Conservation (phyloP, 2,888 invertebrate genomes). For the Syrista parreyssii region DNA sequence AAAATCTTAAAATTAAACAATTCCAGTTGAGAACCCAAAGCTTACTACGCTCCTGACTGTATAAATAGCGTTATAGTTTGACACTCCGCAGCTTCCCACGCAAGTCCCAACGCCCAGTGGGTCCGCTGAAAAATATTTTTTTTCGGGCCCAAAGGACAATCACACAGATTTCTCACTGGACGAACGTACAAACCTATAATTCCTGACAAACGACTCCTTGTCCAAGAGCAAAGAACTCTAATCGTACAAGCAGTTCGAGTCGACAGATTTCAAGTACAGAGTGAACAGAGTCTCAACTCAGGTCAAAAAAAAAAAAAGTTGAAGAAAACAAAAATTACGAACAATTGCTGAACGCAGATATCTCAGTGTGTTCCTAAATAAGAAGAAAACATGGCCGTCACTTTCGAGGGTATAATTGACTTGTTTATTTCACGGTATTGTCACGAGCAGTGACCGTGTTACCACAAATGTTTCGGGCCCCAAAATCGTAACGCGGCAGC, state of each 20-base stretch:
- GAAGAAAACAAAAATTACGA: background rate
- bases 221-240: background rate
- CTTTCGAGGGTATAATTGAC: conserved; percentile 34
- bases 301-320: background rate
- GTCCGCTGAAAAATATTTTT: conserved; percentile 41
- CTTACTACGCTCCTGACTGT: background rate
- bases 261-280: background rate
- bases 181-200: background rate
- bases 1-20: background rate
- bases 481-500: conserved; percentile 40
- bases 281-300: background rate
- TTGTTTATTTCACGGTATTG: conserved; percentile 45
- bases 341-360: background rate
- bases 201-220: background rate
- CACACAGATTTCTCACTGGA: conserved; percentile 1
- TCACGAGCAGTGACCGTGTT: conserved; percentile 40
- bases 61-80: conserved; percentile 30
- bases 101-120: conserved; percentile 28
- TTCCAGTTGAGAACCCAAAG: background rate
- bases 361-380: background rate
- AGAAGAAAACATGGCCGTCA: background rate
- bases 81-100: conserved; percentile 27
- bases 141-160: conserved; percentile 31
- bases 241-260: background rate
- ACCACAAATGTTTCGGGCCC: conserved; percentile 42